These are phyloP conservation scores for Polyommatus icarus DNA, from an alignment of 2,888 invertebrate species.

Conservation along the genomic window DNA sequence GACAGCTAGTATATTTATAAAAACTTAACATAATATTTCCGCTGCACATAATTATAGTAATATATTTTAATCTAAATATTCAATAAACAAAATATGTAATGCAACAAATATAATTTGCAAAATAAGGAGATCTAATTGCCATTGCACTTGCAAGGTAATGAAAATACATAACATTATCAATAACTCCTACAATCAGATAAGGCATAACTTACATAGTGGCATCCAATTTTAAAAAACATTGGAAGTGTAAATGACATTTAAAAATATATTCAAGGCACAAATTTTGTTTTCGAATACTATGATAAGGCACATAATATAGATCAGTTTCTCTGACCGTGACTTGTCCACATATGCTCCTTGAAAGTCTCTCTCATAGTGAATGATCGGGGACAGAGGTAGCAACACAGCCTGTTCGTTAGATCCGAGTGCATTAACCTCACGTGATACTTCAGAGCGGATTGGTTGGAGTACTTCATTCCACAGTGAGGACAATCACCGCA, in stretches of 20 bases:
- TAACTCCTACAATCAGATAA: conserved; percentile 36
- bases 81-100: background rate
- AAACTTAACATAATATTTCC: background rate
- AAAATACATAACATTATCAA: conserved; percentile 36
- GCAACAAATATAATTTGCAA: conserved; percentile 16
- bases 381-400: conserved; percentile 85
- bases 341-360: conserved; percentile 85
- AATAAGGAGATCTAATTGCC: conserved; percentile 29
- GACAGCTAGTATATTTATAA: too few species aligned
- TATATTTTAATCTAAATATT: background rate
- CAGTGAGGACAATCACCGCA: conserved; percentile 85
- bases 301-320: conserved; percentile 33
- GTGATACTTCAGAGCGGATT: conserved; percentile 85
- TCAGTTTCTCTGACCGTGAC: conserved; percentile 83
- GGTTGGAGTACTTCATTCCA: conserved; percentile 85
- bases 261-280: conserved; percentile 59
- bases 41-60: background rate
- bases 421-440: conserved; percentile 85
- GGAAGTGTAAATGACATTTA: conserved; percentile 29
- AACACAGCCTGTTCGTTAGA: conserved; percentile 84
- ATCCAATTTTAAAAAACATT: conserved; percentile 31
- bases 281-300: conserved; percentile 35
- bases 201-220: conserved; percentile 27
- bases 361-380: conserved; percentile 85
- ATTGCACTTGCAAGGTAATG: conserved; percentile 32